These are phyloP conservation scores for Agonum fuliginosum DNA, from an alignment of 2,888 invertebrate genomes.

Conservation along the genomic window DNA sequence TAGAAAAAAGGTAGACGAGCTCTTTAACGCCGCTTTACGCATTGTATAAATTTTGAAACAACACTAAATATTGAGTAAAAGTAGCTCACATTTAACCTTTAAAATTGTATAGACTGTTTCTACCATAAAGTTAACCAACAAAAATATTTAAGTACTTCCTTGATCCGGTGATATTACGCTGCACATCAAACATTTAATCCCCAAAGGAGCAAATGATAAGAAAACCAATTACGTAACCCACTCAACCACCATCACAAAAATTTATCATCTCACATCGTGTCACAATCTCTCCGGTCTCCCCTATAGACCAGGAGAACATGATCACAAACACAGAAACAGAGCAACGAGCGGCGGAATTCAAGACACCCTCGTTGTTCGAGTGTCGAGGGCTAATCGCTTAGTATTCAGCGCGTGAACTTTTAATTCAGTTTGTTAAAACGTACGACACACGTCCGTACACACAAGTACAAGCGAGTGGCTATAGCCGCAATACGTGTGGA, in stretches of 20 bases:
- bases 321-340: background rate
- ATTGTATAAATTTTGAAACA: too few species aligned
- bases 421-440: conserved; percentile 53
- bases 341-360: too few species aligned
- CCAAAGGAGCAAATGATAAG: background rate
- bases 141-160: too few species aligned
- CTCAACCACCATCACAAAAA: background rate
- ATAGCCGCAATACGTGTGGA: conserved; percentile 26
- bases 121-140: too few species aligned
- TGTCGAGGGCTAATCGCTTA: background rate
- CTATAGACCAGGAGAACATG: background rate
- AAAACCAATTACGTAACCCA: background rate
- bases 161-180: too few species aligned
- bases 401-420: conserved; percentile 42
- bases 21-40: too few species aligned
- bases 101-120: too few species aligned
- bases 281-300: background rate
- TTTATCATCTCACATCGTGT: background rate
- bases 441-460: conserved; percentile 37
- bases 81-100: too few species aligned
- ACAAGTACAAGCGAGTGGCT: background rate
- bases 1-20: too few species aligned
- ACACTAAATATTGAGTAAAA: too few species aligned
- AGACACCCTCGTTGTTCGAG: background rate
- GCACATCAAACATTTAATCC: background rate